phyloP scores from a whole-genome alignment of 2,888 invertebrate species.

The Agrochola lychnidis region DNA sequence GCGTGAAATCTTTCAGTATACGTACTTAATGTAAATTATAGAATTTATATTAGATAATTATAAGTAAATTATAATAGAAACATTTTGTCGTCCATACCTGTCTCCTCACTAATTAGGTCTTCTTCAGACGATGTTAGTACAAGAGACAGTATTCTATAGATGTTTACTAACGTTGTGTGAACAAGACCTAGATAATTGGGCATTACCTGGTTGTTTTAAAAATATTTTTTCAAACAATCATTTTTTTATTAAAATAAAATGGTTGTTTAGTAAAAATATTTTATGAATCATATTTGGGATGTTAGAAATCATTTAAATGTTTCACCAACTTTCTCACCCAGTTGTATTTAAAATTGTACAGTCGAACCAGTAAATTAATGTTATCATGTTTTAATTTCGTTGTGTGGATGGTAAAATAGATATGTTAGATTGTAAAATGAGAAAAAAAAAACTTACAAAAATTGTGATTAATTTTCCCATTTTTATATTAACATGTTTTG shows the following conservation, averaged over 20 bases:
- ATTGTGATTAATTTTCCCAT: slow-evolving; percentile 47
- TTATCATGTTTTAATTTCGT: slow-evolving; percentile 61
- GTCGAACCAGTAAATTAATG: slow-evolving; percentile 48
- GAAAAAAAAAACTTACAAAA: slow-evolving; percentile 31
- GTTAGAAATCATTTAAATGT: slow-evolving; percentile 53
- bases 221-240: slow-evolving; percentile 62
- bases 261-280: slow-evolving; percentile 63
- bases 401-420: slow-evolving; percentile 64
- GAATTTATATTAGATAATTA: slow-evolving; percentile 90
- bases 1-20: slow-evolving; percentile 90
- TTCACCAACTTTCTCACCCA: slow-evolving; percentile 45
- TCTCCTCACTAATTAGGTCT: slow-evolving; percentile 77
- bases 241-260: slow-evolving; percentile 10
- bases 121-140: slow-evolving; percentile 78
- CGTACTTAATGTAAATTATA: slow-evolving; percentile 91
- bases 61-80: slow-evolving; percentile 89
- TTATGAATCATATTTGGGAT: slow-evolving; percentile 43
- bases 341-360: slow-evolving; percentile 60
- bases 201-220: slow-evolving; percentile 37
- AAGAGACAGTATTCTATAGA: slow-evolving; percentile 38
- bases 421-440: slow-evolving; percentile 59
- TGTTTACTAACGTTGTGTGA: slow-evolving; percentile 72
- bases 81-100: slow-evolving; percentile 85
- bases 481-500: slow-evolving; percentile 30
- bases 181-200: slow-evolving; percentile 72